Conservation (phyloP, 2,888 invertebrate species). For the Drosophila kambysellisi region DNA sequence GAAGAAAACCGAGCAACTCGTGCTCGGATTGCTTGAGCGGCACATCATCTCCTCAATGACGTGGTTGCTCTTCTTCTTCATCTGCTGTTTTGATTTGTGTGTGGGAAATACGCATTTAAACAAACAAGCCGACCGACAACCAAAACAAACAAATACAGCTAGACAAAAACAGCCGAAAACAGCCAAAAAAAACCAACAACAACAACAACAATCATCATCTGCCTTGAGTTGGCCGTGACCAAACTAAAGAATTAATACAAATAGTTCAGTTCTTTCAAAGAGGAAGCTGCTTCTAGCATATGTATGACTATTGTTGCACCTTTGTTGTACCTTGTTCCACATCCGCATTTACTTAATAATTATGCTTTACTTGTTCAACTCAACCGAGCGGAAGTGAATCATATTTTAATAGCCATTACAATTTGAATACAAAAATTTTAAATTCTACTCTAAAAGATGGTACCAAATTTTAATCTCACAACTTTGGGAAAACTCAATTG, state of each 20-base stretch:
- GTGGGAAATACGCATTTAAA: conserved; percentile 42
- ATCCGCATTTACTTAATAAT: not conserved
- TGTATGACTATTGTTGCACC: not conserved
- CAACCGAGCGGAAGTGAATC: not conserved
- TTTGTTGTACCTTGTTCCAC: not conserved
- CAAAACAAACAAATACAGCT: conserved; percentile 30
- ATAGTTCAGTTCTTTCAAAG: not conserved
- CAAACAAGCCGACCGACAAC: conserved; percentile 50
- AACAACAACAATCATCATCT: not conserved
- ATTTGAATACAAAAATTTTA: too few species aligned
- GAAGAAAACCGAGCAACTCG: conserved; percentile 48
- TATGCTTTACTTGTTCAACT: not conserved
- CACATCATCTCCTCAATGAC: conserved; percentile 17
- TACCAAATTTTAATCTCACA: too few species aligned
- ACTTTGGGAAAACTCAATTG: too few species aligned
- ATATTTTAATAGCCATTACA: too few species aligned
- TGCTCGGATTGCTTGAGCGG: conserved; percentile 68
- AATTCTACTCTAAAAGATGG: too few species aligned
- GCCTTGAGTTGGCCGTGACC: not conserved
- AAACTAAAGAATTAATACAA: conserved; percentile 1
- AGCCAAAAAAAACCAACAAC: conserved; percentile 13
- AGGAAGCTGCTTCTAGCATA: not conserved
- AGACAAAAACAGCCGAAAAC: conserved; percentile 15
- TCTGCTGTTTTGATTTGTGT: conserved; percentile 49
- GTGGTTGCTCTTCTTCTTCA: conserved; percentile 1